phyloP scores from a whole-genome alignment of 2,888 invertebrate genomes.

The Dynastes maya region DNA sequence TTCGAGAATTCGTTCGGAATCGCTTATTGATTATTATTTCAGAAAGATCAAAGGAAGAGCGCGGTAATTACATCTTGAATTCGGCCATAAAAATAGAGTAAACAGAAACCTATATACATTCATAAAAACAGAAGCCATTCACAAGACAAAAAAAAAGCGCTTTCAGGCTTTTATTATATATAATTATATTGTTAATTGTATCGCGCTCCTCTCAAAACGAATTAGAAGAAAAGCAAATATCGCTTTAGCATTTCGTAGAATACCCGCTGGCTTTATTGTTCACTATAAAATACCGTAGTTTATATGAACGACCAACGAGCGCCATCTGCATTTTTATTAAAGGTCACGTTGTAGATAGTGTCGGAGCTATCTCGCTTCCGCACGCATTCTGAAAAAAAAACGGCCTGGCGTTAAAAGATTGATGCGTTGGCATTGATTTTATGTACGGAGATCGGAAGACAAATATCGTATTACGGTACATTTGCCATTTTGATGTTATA shows the following conservation, averaged over 20 bases:
- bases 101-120: neutral
- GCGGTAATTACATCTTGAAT: neutral
- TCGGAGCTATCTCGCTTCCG: neutral
- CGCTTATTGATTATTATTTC: neutral
- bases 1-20: neutral
- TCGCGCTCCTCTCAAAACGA: neutral
- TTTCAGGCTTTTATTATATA: conserved; percentile 1
- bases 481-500: neutral
- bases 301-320: neutral
- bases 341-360: neutral
- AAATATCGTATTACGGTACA: neutral
- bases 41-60: neutral
- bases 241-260: neutral
- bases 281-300: neutral
- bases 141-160: neutral
- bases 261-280: conserved; percentile 2
- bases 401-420: conserved; percentile 1
- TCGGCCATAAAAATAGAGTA: neutral
- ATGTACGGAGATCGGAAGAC: conserved; percentile 13
- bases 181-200: conserved; percentile 15
- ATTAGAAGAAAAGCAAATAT: conserved; percentile 1
- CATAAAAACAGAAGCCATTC: conserved; percentile 5
- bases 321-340: conserved; percentile 15
- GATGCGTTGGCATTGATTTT: conserved; percentile 14
- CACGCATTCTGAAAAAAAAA: neutral